Conservation (phyloP, 2,113 vertebrate species). For the Ophthalmotilapia sp. region DNA sequence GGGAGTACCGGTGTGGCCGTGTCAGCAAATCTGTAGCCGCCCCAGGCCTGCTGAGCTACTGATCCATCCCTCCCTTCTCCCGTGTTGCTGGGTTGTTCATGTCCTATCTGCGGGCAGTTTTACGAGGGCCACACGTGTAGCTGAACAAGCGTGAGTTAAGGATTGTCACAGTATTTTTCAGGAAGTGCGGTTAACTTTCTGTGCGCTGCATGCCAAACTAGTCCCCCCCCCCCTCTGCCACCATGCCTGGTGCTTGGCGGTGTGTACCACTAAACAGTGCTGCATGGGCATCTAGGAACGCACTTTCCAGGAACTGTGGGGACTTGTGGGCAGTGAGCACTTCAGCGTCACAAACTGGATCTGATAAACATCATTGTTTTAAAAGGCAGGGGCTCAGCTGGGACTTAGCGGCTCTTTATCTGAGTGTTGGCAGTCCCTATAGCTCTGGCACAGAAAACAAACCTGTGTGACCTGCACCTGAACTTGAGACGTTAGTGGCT, state of each 20-base stretch:
- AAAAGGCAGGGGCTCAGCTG: background rate
- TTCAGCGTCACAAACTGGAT: background rate
- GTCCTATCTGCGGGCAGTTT: background rate
- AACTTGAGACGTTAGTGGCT: background rate
- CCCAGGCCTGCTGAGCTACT: slow-evolving; percentile 15
- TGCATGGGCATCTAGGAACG: background rate
- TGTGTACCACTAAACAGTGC: background rate
- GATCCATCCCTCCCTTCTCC: background rate
- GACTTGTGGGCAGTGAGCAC: background rate
- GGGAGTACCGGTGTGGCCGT: slow-evolving; percentile 8
- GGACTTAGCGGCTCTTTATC: background rate
- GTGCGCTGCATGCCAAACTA: background rate
- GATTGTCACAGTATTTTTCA: background rate
- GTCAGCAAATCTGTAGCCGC: slow-evolving; percentile 45
- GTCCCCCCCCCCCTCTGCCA: background rate
- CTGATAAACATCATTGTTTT: slow-evolving; percentile 14
- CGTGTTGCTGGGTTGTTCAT: background rate
- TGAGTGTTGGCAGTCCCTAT: background rate
- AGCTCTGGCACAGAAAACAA: background rate
- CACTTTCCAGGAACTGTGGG: background rate
- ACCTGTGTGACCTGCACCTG: background rate
- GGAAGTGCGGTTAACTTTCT: background rate
- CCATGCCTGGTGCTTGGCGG: background rate
- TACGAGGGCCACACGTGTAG: background rate
- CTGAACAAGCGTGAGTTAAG: background rate